Percentiles rank a stretch among this genome's conserved stretches.
These are phyloP conservation scores for Montifringilla adamsi DNA, from an alignment of 2,113 vertebrate species.

Conservation along the genomic window DNA sequence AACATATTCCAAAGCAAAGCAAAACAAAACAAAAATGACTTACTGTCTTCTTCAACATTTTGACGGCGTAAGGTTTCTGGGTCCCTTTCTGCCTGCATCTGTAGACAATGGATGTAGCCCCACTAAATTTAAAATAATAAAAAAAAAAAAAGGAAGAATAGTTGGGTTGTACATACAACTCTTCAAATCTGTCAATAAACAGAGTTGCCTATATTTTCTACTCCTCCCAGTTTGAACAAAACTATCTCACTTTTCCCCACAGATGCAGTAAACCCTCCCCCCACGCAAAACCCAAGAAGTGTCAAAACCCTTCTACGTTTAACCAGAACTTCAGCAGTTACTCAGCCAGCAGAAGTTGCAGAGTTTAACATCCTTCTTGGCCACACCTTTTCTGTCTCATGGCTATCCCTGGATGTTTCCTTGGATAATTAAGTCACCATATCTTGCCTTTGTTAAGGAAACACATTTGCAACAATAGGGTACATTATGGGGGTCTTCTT, in stretches of 20 bases:
- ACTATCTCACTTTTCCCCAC: neutral
- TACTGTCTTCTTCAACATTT: slow-evolving; percentile 92
- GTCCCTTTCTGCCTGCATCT: slow-evolving; percentile 88
- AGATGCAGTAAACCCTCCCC: neutral
- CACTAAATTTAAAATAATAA: slow-evolving; percentile 69
- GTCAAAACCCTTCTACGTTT: neutral
- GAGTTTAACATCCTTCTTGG: neutral
- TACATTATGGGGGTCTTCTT: neutral
- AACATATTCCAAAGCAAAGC: neutral
- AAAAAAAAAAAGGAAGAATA: neutral
- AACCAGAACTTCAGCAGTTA: neutral
- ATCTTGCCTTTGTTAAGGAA: neutral
- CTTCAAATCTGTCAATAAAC: neutral
- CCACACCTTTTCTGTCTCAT: neutral
- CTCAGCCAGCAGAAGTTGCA: neutral
- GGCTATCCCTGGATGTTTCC: neutral
- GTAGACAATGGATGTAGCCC: slow-evolving; percentile 88
- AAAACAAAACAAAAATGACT: slow-evolving; percentile 65
- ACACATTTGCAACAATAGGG: neutral
- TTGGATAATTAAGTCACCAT: neutral
- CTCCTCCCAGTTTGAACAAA: neutral
- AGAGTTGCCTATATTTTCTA: neutral
- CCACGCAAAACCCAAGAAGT: neutral
- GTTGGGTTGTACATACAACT: neutral
- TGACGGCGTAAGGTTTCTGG: slow-evolving; percentile 85